These are phyloP conservation scores for Aphaenogaster floridana DNA, from an alignment of 1,140 invertebrate genomes.

Conservation along the genomic window DNA sequence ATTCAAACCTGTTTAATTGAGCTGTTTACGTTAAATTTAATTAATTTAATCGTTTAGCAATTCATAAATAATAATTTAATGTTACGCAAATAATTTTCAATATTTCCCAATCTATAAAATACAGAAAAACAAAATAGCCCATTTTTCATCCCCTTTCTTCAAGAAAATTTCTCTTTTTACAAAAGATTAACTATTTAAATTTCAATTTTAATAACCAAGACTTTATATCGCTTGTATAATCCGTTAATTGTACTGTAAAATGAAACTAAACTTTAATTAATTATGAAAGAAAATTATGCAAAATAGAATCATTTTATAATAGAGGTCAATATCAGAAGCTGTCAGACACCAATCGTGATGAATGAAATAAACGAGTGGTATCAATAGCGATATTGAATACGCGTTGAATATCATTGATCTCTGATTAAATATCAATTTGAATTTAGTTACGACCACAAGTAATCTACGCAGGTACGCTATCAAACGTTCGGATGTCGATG, in stretches of 20 bases:
- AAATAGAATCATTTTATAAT: constrained; percentile 22
- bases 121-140: neutral
- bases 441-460: constrained; percentile 5
- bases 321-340: constrained; percentile 7
- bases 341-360: neutral
- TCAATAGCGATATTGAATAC: constrained; percentile 27
- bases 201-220: constrained; percentile 1
- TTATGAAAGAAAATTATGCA: constrained; percentile 27
- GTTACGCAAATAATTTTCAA: neutral
- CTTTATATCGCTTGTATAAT: constrained; percentile 23
- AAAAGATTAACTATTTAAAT: constrained; percentile 17
- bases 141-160: neutral
- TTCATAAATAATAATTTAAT: constrained; percentile 8
- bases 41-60: neutral
- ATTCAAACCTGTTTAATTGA: neutral
- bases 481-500: constrained; percentile 10
- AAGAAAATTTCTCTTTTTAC: neutral
- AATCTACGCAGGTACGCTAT: neutral
- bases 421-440: constrained; percentile 55
- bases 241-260: constrained; percentile 21
- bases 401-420: constrained; percentile 30
- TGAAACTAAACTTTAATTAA: neutral
- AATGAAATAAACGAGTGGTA: constrained; percentile 35
- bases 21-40: neutral
- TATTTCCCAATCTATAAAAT: neutral